phyloP scores from a whole-genome alignment of 2,113 vertebrate species.

The Siphamia tubifer region DNA sequence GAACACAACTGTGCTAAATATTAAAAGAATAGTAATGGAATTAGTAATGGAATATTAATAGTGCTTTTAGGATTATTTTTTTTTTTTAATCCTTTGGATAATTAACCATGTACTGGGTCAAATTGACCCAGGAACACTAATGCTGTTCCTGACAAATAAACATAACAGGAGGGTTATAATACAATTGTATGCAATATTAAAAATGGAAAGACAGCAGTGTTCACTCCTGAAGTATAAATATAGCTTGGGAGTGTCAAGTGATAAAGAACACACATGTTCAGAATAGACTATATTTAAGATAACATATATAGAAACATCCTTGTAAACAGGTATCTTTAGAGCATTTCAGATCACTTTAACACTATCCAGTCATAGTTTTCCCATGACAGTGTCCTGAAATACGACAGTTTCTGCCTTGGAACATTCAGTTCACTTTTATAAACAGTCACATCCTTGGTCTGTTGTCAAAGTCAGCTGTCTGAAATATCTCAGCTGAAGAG shows the following conservation, averaged over 20 bases:
- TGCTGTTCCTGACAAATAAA: too few species aligned
- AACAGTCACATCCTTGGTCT: slow-evolving; percentile 29
- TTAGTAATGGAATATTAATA: too few species aligned
- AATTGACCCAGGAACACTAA: too few species aligned
- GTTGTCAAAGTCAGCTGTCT: slow-evolving; percentile 30
- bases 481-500: slow-evolving; percentile 10
- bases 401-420: slow-evolving; percentile 1
- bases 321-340: slow-evolving; percentile 18
- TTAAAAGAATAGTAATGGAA: too few species aligned
- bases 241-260: background rate
- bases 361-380: background rate
- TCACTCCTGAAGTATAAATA: background rate
- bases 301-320: background rate
- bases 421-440: slow-evolving; percentile 39
- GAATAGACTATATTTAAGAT: background rate
- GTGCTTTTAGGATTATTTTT: too few species aligned
- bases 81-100: too few species aligned
- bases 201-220: background rate
- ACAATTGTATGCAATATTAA: too few species aligned
- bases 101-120: too few species aligned
- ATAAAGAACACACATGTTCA: background rate
- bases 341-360: slow-evolving; percentile 1
- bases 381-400: background rate
- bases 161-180: too few species aligned
- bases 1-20: too few species aligned